Percentiles rank a stretch among this genome's conserved stretches.
phyloP scores from a whole-genome alignment of 1,140 invertebrate genomes.

The Caenorhabditis briggsae region DNA sequence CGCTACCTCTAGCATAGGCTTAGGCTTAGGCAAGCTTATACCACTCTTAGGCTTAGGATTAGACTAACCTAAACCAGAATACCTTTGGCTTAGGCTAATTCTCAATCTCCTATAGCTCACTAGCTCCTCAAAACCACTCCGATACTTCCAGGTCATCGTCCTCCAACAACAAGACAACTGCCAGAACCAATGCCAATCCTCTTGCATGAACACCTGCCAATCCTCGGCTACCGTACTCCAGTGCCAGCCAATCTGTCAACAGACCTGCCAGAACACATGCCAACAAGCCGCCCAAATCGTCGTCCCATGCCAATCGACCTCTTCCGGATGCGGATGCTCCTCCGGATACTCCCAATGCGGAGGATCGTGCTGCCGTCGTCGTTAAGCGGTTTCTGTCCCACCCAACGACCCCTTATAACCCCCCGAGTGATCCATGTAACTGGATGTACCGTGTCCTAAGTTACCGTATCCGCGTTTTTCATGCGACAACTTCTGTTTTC shows the following conservation, averaged over 20 bases:
- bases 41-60: too few species aligned
- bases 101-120: too few species aligned
- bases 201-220: conserved; percentile 62
- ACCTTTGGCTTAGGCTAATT: too few species aligned
- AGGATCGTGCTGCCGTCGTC: conserved; percentile 59
- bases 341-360: conserved; percentile 62
- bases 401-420: too few species aligned
- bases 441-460: not conserved
- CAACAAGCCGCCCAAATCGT: conserved; percentile 62
- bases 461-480: conserved; percentile 50
- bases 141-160: conserved; percentile 53
- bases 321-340: conserved; percentile 57
- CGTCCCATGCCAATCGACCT: conserved; percentile 43
- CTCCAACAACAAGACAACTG: conserved; percentile 63
- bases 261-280: conserved; percentile 62
- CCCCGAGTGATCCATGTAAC: conserved; percentile 35
- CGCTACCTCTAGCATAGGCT: too few species aligned
- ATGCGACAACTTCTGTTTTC: conserved; percentile 50
- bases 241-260: conserved; percentile 62
- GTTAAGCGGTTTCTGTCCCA: conserved; percentile 11
- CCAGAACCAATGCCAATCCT: conserved; percentile 58
- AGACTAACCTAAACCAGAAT: too few species aligned
- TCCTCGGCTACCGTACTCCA: conserved; percentile 52
- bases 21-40: too few species aligned
- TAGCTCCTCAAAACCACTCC: too few species aligned